These are phyloP conservation scores for Hypocryptadius cinnamomeus DNA, from an alignment of 2,113 vertebrate genomes.

Conservation along the genomic window DNA sequence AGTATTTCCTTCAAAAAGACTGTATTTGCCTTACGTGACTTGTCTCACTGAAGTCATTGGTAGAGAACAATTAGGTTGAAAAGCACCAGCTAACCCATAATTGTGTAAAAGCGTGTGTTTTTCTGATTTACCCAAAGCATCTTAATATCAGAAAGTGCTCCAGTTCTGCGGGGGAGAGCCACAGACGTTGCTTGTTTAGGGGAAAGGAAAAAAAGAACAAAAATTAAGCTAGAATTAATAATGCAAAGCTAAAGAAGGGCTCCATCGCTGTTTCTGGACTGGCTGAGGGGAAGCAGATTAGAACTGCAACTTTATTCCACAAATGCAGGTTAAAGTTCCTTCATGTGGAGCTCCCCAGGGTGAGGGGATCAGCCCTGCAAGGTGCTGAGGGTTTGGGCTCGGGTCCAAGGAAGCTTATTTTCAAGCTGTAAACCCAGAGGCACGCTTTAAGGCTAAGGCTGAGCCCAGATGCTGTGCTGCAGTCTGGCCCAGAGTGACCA, in stretches of 20 bases:
- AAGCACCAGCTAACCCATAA: not conserved
- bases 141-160: not conserved
- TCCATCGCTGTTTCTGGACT: not conserved
- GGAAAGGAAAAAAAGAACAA: not conserved
- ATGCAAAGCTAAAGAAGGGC: not conserved
- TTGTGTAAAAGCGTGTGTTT: not conserved
- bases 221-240: not conserved
- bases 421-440: not conserved
- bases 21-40: not conserved
- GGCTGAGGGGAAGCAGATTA: not conserved
- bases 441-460: not conserved
- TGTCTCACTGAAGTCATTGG: conserved; percentile 14
- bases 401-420: not conserved
- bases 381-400: not conserved
- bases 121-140: not conserved
- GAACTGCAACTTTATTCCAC: not conserved
- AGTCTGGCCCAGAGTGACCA: not conserved
- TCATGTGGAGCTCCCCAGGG: not conserved
- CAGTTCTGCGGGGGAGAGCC: rapidly evolving
- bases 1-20: not conserved
- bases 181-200: not conserved
- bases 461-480: not conserved
- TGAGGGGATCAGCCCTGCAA: not conserved
- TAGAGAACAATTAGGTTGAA: not conserved
- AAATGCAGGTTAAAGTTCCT: not conserved